Evolutionary conservation across 2,888 invertebrate genomes (phyloP), one percentile per base, ranked within the genome.

Genomic region (Parasteatoda lunata): DNA sequence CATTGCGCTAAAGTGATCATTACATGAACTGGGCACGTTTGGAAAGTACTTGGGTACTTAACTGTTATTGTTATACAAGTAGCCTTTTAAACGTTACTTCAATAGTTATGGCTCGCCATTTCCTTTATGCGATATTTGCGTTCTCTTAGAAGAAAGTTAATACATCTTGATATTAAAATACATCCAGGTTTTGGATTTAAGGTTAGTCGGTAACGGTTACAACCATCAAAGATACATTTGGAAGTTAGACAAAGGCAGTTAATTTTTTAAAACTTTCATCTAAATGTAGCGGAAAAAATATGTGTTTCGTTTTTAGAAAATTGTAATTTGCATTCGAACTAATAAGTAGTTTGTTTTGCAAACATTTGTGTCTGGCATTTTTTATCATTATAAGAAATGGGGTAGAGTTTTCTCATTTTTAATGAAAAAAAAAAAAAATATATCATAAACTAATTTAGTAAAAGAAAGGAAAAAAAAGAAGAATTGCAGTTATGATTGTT

Each of bases 1-100:
- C 76, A 77, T 72, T 80, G 84, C 76, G 8, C 80, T 85, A 71
- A 85, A 76, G 80, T 80, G 85, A 85, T 80, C 85, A 85, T 85
- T 85, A 80, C 66, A 85, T 77, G 72, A 69, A 76, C 85, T 59
- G 68, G 64, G 80, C 80, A 85, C 80, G 80, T 85, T 84, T 79
- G 79, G 69, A 51, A 76, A 85, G 77, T 51, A 77, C 76, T 30
- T 30, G 49, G 47, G 48, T 59, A 76, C 79, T 84, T 79, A 84
- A 77, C 76, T 77, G 76, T 85, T 85, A 80, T 80, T 85, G 80
- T 80, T 85, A 85, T 71, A 79, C 80, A 71, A 77, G 85, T 76
- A 85, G 66, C 71, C 80, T 80, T 85, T 80, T 80, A 76, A 80
- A 85, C 85, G 80, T 85, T 85, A 80, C 71, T 69, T 69, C 85